Conservation (phyloP, 2,113 vertebrate genomes). For the Fulica atra region DNA sequence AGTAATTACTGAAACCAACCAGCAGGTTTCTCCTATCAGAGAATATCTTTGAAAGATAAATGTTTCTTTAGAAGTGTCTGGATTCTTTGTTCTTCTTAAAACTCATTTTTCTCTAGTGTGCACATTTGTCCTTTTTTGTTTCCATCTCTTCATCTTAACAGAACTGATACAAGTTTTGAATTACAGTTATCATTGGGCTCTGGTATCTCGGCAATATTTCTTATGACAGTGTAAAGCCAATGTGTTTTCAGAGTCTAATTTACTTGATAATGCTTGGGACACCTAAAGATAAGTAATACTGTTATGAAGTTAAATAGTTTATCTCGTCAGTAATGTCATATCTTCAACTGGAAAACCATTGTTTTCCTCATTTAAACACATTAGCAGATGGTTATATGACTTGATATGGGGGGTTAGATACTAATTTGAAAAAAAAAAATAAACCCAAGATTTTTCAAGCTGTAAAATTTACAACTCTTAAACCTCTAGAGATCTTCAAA, state of each 20-base stretch:
- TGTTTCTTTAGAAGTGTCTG: not conserved
- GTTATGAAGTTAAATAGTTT: constrained; percentile 14
- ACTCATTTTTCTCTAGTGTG: constrained; percentile 12
- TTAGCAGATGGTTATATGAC: not conserved
- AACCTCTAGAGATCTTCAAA: not conserved
- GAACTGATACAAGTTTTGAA: constrained; percentile 2
- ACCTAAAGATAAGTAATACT: constrained; percentile 5
- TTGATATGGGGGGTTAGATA: not conserved
- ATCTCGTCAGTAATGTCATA: not conserved
- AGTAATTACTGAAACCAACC: constrained; percentile 15
- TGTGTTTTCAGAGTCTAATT: constrained; percentile 40
- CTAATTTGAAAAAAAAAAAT: not conserved
- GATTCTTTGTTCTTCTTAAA: not conserved
- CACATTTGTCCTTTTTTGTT: not conserved
- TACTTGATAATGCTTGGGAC: constrained; percentile 24
- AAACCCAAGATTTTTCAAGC: not conserved
- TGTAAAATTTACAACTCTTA: not conserved
- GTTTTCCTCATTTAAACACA: not conserved
- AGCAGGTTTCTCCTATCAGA: constrained; percentile 9
- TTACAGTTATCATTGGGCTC: constrained; percentile 15
- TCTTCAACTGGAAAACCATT: not conserved
- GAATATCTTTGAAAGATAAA: not conserved
- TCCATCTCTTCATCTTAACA: constrained; percentile 37
- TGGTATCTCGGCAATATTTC: not conserved
- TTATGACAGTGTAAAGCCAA: not conserved